These are phyloP conservation scores for Lasioglossum villosulum DNA, from an alignment of 2,888 invertebrate genomes.

Conservation along the genomic window DNA sequence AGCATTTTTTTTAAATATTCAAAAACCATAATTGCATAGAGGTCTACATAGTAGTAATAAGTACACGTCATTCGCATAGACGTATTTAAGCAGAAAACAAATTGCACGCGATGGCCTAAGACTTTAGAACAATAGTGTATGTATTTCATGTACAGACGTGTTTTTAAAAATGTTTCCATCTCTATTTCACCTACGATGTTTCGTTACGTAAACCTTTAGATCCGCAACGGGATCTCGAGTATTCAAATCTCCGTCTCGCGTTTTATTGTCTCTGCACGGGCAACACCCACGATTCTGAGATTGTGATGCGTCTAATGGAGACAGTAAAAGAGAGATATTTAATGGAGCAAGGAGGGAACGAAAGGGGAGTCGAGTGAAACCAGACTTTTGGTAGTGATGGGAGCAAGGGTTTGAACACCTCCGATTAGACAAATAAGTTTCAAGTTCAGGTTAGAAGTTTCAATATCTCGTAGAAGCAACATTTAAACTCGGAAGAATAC, in stretches of 20 bases:
- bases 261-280: conserved; percentile 39
- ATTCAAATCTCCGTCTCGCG: conserved; percentile 35
- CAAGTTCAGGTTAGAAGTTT: neutral
- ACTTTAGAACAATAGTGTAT: neutral
- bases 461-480: neutral
- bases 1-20: too few relatives aligned
- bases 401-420: neutral
- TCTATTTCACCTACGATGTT: neutral
- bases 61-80: neutral
- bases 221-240: conserved; percentile 12
- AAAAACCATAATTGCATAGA: too few relatives aligned
- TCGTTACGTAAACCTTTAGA: neutral
- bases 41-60: neutral
- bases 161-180: neutral
- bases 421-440: neutral
- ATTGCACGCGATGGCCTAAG: neutral
- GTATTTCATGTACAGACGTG: neutral
- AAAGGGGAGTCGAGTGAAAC: conserved; percentile 27
- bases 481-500: neutral
- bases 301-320: conserved; percentile 37
- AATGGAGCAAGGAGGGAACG: conserved; percentile 36
- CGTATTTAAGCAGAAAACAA: neutral
- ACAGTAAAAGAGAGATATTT: conserved; percentile 43
- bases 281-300: conserved; percentile 32
- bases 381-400: conserved; percentile 20